Evolutionary conservation across 2,113 vertebrate species (phyloP).

Genomic region (Erythrolamprus reginae): DNA sequence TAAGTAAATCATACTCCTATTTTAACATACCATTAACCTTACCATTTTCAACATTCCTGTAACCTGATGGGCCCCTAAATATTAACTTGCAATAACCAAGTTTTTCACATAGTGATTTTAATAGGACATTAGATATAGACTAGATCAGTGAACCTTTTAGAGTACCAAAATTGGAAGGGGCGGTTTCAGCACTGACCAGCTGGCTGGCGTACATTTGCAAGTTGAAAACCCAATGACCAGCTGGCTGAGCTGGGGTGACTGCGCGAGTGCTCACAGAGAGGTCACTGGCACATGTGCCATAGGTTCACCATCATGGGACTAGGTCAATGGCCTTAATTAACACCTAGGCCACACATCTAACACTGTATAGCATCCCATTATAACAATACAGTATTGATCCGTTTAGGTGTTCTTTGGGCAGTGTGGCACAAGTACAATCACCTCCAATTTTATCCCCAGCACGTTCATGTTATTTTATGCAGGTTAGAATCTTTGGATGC

Average conservation of each 20-base stretch:
- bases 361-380: neutral
- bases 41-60: neutral
- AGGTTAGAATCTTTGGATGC: neutral
- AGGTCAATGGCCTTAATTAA: neutral
- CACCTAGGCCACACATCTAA: neutral
- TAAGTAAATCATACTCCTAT: neutral
- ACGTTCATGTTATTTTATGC: neutral
- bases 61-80: neutral
- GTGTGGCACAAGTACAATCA: neutral
- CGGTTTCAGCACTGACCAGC: no score
- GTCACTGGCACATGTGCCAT: no score
- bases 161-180: no score
- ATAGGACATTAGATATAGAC: neutral
- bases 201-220: no score
- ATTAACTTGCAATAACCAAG: neutral
- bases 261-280: no score
- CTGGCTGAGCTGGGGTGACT: no score
- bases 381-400: neutral
- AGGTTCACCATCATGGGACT: neutral
- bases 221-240: no score
- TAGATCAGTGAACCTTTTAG: neutral
- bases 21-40: neutral
- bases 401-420: neutral
- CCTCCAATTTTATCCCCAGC: neutral
- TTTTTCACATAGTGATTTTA: neutral